Evolutionary conservation across 2,113 vertebrate genomes (phyloP), one percentile per base, ranked within the genome.

Genomic region (Rousettus leschenaultii): DNA sequence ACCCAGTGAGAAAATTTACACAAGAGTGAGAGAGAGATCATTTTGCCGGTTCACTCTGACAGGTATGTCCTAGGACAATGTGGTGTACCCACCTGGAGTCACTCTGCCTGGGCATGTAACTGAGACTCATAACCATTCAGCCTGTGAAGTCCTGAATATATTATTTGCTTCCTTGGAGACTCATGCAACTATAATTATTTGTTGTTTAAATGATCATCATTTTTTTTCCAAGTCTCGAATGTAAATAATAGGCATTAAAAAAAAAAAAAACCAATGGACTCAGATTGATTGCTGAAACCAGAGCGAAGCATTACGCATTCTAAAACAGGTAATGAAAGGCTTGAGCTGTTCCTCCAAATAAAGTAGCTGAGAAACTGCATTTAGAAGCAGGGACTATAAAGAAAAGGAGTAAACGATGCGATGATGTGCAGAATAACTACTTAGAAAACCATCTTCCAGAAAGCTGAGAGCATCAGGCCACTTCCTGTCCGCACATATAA

Each of bases 21-120:
- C 26, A 51, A 45, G 6, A 45, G 4, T 77, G 65, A 53, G 15
- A 79, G 85, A 30, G 2, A 45, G 30, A 38, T 30, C 38, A 68
- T 26, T 79, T 59, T 85, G 12, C 16, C 33, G 15, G 4, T 75
- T 77, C n/a, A 40, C 35, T 18, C 26, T 74, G 43, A 61, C 26
- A 48, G 24, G 21, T 78, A 77, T 65, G 6, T 51, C 51, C 30
- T 30, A 33, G 14, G 16, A 48, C 7, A 43, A 78, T 63, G 83
- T 33, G 61, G 0, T n/a, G 19, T 6, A 4, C 1, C 13, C 53
- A 9, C 7, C 24, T 43, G 18, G 30, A 30, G 6, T 8, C 51
- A 40, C 18, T 21, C 35, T 38, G 12, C 2, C 15, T 7, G 0
- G 9, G 8, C 51, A 10, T 19, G 30, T 14, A 90, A 63, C 26